Evolutionary conservation across 2,113 vertebrate genomes (phyloP), one percentile per base, ranked within the genome.

Genomic region (Pterocles gutturalis): DNA sequence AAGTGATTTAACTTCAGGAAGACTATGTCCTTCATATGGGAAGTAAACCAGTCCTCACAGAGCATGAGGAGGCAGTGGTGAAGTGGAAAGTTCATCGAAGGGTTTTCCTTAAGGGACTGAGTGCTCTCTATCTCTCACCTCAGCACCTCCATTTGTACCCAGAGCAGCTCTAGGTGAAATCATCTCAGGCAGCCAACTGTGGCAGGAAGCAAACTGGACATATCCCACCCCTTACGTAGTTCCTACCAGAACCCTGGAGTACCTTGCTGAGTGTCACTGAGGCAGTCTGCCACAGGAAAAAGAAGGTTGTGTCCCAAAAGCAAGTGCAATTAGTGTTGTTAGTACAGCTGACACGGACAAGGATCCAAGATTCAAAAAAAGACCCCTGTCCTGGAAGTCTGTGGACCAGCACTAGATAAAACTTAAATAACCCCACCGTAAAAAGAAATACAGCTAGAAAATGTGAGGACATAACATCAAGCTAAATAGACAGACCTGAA

Each of bases 191-290:
- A 34, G 76, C 51, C 83, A 6, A n/a, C 25, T 33, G 28, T 8
- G 29, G 21, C 33, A 34, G 16, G n/a, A 87, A 90, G 46, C 22
- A 70, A 55, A 66, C 13, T 24, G 31, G 16, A 48, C 26, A 45
- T 13, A 25, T 0, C 17, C 10, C 1, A 0, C 29, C 33, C 13
- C 12, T 28, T 57, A 2, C 17, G 58, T 24, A n/a, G 24, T 2
- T 71, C 51, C 24, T 58, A 34, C 38, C 1, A 1, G 31, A 65
- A 33, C 33, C n/a, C 62, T 69, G 28, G 18, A 80, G 6, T 15
- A 66, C 33, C 9, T 49, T 60, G 28, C n/a, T 72, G 45, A 77
- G 18, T 7, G 18, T 17, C 26, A 29, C 70, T n/a, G 9, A 3
- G 7, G 26, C 31, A 70, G 13, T 15, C 33, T 82, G 22, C 22